These are phyloP conservation scores for Ceratosolen fusciceps DNA, from an alignment of 1,140 invertebrate genomes.

Conservation along the genomic window DNA sequence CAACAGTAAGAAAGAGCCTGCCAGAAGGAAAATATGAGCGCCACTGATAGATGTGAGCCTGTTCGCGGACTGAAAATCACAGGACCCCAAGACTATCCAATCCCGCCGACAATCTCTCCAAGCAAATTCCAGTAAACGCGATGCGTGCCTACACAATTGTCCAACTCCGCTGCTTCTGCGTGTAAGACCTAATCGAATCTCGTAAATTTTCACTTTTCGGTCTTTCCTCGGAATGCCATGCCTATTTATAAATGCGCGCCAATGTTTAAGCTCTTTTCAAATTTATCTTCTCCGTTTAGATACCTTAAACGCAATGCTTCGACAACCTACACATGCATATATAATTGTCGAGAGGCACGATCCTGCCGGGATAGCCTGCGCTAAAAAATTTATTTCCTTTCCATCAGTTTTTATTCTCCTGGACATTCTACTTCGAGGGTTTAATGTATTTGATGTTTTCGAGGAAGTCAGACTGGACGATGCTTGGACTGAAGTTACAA, in stretches of 20 bases:
- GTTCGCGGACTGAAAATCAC: not conserved
- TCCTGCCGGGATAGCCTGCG: not conserved
- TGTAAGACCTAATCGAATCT: conserved; percentile 19
- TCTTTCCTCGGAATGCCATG: not conserved
- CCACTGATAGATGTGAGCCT: conserved; percentile 34
- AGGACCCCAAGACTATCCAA: conserved; percentile 7
- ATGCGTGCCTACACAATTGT: conserved; percentile 19
- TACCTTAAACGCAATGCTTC: not conserved
- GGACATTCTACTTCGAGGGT: not conserved
- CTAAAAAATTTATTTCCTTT: not conserved
- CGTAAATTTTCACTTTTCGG: conserved; percentile 47
- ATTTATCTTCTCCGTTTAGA: conserved; percentile 17
- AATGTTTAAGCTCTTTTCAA: conserved; percentile 34
- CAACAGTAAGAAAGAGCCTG: conserved; percentile 1
- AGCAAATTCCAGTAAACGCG: not conserved
- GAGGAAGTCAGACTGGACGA: too few species aligned
- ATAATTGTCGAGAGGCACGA: not conserved
- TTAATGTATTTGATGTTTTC: not conserved
- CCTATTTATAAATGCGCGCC: not conserved
- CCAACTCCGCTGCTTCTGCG: not conserved
- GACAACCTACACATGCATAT: not conserved
- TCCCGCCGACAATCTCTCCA: not conserved
- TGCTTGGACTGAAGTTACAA: too few species aligned
- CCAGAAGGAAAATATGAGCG: too few species aligned
- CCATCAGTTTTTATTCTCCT: not conserved